Conservation (phyloP, 2,113 vertebrate species). For the Rhagologus leucostigma region DNA sequence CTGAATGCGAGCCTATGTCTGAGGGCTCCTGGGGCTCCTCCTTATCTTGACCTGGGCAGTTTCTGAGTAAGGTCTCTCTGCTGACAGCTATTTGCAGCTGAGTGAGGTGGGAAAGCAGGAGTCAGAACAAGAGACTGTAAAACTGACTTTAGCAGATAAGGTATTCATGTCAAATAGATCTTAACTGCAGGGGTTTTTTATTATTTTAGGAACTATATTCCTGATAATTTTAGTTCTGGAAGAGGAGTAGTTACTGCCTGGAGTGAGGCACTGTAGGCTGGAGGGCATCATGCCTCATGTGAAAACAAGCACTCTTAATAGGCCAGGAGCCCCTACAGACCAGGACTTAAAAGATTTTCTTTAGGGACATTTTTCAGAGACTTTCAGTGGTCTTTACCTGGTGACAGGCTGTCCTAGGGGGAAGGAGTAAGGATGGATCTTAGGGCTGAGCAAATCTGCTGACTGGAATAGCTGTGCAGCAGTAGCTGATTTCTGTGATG, state of each 20-base stretch:
- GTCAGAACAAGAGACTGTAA: not conserved
- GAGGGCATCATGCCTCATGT: not conserved
- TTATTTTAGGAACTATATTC: not conserved
- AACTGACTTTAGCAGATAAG: not conserved
- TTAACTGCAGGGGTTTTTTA: not conserved
- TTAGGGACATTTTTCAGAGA: not conserved
- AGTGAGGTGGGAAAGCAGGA: not conserved
- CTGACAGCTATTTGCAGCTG: not conserved
- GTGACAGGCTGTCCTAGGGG: not conserved
- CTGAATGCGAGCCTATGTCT: not conserved
- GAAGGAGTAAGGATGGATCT: not conserved
- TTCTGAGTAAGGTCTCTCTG: not conserved
- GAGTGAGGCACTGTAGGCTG: not conserved
- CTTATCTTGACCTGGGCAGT: not conserved
- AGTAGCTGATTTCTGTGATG: not conserved
- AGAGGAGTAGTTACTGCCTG: not conserved
- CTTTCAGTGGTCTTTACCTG: not conserved
- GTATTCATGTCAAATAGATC: not conserved
- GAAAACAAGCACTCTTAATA: not conserved
- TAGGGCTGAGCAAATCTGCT: not conserved
- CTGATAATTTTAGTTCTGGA: not conserved
- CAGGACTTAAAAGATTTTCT: not conserved
- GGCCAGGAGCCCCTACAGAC: not conserved
- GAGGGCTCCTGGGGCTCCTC: not conserved
- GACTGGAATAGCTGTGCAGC: not conserved